Evolutionary conservation across 37 sponge, comb jelly and placozoan genomes (phyloP).

Genomic region (Oopsacas minuta): DNA sequence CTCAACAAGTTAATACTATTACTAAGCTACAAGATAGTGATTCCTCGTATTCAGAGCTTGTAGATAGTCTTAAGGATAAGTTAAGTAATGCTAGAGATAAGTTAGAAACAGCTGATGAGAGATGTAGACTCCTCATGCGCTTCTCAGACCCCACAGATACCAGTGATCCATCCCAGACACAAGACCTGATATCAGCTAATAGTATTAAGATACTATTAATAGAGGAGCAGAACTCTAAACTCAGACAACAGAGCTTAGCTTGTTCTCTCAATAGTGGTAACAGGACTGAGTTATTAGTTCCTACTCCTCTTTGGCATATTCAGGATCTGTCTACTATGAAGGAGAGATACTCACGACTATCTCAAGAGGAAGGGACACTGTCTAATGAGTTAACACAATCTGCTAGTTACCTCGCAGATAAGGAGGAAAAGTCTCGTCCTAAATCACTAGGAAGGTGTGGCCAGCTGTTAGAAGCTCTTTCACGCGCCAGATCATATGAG

Average conservation of each 20-base stretch:
- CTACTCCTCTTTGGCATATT: not conserved
- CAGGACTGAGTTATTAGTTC: not conserved
- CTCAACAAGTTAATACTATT: not conserved
- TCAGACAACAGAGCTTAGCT: slow-evolving; percentile 25
- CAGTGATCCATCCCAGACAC: not conserved
- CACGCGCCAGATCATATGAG: not conserved
- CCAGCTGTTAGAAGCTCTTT: not conserved
- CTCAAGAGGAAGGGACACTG: not conserved
- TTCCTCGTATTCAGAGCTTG: not conserved
- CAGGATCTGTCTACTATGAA: not conserved
- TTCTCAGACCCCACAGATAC: not conserved
- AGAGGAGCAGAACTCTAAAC: slow-evolving; percentile 57
- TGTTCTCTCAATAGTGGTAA: not conserved
- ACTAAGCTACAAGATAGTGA: not conserved
- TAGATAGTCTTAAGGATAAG: not conserved
- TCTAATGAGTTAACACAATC: not conserved
- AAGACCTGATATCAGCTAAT: slow-evolving; percentile 45
- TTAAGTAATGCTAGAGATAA: not conserved
- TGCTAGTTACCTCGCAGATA: not conserved
- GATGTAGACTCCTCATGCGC: not conserved
- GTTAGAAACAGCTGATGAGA: not conserved
- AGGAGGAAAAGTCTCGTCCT: not conserved
- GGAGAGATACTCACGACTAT: not conserved
- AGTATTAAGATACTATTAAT: slow-evolving; percentile 43
- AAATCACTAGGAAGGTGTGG: slow-evolving; percentile 1